These are phyloP conservation scores for Tragulus kanchil DNA, from an alignment of 2,113 vertebrate species.

Conservation along the genomic window DNA sequence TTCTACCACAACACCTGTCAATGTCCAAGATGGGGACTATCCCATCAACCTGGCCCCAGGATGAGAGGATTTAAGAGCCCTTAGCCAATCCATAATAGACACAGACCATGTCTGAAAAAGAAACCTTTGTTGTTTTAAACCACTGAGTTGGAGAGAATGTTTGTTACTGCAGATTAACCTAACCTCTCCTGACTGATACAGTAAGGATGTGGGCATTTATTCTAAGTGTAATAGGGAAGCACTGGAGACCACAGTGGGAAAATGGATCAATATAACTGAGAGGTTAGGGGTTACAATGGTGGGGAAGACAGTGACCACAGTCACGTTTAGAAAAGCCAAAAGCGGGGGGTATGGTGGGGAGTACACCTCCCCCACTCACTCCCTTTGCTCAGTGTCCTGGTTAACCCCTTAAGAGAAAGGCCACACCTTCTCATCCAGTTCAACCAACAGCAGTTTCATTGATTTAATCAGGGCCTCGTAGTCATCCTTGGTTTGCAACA, in stretches of 20 bases:
- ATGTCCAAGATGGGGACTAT: not conserved
- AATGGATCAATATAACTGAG: not conserved
- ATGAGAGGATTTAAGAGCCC: not conserved
- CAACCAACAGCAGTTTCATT: slow-evolving; percentile 79
- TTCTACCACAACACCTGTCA: not conserved
- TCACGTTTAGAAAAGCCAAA: not conserved
- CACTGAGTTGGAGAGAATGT: not conserved
- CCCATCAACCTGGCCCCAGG: not conserved
- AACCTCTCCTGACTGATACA: not conserved
- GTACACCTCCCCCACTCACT: no score
- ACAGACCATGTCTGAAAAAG: not conserved
- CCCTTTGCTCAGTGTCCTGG: not conserved
- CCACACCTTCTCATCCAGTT: slow-evolving; percentile 85
- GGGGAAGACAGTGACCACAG: not conserved
- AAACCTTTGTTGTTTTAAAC: not conserved
- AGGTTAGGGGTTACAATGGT: no score
- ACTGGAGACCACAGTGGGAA: not conserved
- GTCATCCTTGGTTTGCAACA: slow-evolving; percentile 78
- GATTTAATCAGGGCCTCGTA: slow-evolving; percentile 82
- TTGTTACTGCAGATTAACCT: not conserved
- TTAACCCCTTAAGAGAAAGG: not conserved
- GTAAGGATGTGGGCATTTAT: not conserved
- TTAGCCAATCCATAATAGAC: not conserved
- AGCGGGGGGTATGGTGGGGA: no score
- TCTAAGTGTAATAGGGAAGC: not conserved